Evolutionary conservation across 2,113 vertebrate species (phyloP).

Genomic region (Sphaerodactylus townsendi): DNA sequence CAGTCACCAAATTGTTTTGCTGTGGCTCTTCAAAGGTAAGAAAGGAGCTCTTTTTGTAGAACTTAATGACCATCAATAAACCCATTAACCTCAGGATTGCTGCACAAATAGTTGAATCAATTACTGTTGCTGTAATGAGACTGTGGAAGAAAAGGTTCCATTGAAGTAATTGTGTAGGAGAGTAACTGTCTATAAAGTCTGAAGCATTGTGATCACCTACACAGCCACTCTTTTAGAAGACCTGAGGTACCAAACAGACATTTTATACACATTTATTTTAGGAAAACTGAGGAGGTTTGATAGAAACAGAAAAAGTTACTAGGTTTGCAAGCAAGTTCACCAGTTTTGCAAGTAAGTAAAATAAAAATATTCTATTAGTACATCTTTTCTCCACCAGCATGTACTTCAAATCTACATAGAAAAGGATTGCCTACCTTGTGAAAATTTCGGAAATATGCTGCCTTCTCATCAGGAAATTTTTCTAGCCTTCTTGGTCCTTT

Average conservation of each 20-base stretch:
- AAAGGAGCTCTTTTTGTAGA: background rate
- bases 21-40: background rate
- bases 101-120: background rate
- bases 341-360: background rate
- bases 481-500: constrained; percentile 96
- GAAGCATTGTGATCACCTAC: background rate
- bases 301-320: background rate
- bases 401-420: background rate
- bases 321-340: background rate
- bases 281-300: background rate
- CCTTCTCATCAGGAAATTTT: constrained; percentile 99
- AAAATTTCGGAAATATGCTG: constrained; percentile 96
- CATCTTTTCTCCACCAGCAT: background rate
- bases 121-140: background rate
- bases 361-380: background rate
- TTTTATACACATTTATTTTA: background rate
- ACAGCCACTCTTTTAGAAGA: background rate
- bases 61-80: background rate
- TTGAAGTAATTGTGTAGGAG: background rate
- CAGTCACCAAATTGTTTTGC: background rate
- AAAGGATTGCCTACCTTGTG: constrained; percentile 84
- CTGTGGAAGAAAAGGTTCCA: background rate
- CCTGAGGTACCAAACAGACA: background rate
- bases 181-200: background rate
- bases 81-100: background rate